These are phyloP conservation scores for Antedon mediterranea DNA, from an alignment of 53 echinoderm and acorn worm species.

Conservation along the genomic window DNA sequence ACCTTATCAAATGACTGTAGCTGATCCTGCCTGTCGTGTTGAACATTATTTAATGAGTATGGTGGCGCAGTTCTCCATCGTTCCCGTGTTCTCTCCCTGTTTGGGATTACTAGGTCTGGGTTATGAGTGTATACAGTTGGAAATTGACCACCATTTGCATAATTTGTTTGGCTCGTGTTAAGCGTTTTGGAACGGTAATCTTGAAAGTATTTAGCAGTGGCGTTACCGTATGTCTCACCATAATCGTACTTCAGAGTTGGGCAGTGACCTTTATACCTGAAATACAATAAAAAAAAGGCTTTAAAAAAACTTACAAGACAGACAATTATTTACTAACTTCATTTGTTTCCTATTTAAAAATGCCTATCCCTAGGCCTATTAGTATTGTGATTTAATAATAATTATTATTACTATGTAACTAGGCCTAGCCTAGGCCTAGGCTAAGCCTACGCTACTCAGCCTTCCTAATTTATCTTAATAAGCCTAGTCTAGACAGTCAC, in stretches of 20 bases:
- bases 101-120: slow-evolving; percentile 86
- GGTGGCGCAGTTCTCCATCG: slow-evolving; percentile 73
- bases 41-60: slow-evolving; percentile 65
- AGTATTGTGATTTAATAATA: too few species aligned
- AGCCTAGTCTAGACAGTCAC: too few species aligned
- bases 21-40: slow-evolving; percentile 84
- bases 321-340: too few species aligned
- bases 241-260: slow-evolving; percentile 93
- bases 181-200: slow-evolving; percentile 84
- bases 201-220: slow-evolving; percentile 85
- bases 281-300: not conserved
- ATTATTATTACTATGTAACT: too few species aligned
- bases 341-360: too few species aligned
- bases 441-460: too few species aligned
- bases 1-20: slow-evolving; percentile 80
- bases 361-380: too few species aligned
- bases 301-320: too few species aligned
- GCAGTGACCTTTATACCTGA: slow-evolving; percentile 97
- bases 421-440: too few species aligned
- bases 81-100: slow-evolving; percentile 81
- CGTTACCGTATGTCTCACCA: slow-evolving; percentile 90
- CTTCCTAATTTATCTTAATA: too few species aligned
- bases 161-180: slow-evolving; percentile 74
- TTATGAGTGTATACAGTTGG: slow-evolving; percentile 95
- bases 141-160: slow-evolving; percentile 80